A percentile compares a stretch with the other conserved stretches of the same genome.
Evolutionary conservation across 2,888 invertebrate species (phyloP).

Genomic region (Caenorhabditis plicata): DNA sequence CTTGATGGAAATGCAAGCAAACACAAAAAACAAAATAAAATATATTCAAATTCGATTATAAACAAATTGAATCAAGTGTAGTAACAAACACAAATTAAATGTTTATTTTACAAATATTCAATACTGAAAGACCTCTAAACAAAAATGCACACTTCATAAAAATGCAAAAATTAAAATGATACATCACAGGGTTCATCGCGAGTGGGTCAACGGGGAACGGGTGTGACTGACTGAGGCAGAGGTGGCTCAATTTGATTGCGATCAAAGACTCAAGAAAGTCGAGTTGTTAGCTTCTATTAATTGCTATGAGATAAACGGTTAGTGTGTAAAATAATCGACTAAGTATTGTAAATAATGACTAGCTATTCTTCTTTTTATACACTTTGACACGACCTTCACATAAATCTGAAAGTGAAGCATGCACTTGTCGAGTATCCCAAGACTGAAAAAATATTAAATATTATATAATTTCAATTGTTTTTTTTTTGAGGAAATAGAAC

Average conservation of each 20-base stretch:
- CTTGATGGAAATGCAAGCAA: not conserved
- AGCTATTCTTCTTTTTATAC: conserved; percentile 10
- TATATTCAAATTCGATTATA: not conserved
- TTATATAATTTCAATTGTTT: not conserved
- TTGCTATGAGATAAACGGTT: not conserved
- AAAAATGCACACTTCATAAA: not conserved
- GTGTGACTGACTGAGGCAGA: no score
- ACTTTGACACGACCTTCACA: conserved; percentile 30
- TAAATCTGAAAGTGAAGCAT: conserved; percentile 34
- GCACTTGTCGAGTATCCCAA: conserved; percentile 39
- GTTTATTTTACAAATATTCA: not conserved
- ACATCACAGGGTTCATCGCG: no score
- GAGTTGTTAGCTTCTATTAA: not conserved
- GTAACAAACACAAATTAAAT: not conserved
- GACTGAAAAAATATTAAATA: conserved; percentile 3
- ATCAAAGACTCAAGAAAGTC: not conserved
- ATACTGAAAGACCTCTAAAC: not conserved
- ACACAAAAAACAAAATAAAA: not conserved
- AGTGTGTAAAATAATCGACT: conserved; percentile 4
- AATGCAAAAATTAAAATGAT: not conserved
- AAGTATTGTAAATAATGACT: conserved; percentile 1
- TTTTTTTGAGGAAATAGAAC: not conserved
- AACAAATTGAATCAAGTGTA: not conserved
- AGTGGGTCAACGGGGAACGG: no score
- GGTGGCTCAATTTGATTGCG: no score